Evolutionary conservation across 2,888 invertebrate species (phyloP), one percentile per base, ranked within the genome.

Genomic region (Lithophane leautieri): DNA sequence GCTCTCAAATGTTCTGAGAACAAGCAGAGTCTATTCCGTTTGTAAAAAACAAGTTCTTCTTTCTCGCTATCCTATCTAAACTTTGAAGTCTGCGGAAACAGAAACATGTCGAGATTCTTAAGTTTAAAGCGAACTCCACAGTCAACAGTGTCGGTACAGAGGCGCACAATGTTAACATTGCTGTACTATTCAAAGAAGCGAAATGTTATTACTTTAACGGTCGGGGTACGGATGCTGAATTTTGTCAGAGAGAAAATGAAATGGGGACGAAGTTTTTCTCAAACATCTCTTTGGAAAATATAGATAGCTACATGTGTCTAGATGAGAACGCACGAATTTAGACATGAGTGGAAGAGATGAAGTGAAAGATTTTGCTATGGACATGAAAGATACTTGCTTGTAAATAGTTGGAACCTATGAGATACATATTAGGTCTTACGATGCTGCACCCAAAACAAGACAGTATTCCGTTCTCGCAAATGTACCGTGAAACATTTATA

Each of bases 161-260:
- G 65, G 61, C 65, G 70, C 63, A 78, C 76, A 86, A 63, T 83
- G 73, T 78, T 75, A 83, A 81, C 84, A 75, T 76, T n/a, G 69
- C 72, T 73, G 70, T 65, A 54, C 76, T 73, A 77, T 75, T 83
- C 76, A 73, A 78, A 75, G 72, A 71, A 76, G 74, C 61, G 47
- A 83, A 83, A 86, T 86, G 66, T 86, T 83, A 86, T 86, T 86
- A 86, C 84, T 87, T 73, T 75, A 66, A 76, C 54, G 76, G 79
- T 50, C 16, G 76, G 19, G 54, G 42, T 63, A 40, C 58, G 52
- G 52, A 58, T 70, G 72, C 70, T 73, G 76, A 80, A 87, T 81
- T 75, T 80, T 74, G 75, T 79, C 78, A 75, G 50, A 34, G 42
- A 63, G 73, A 70, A 78, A 78, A 75, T 22, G 66, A 77, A 79